A percentile compares a stretch with the other conserved stretches of the same genome.
Evolutionary conservation across 2,797 vertebrate species (phyloP).

Genomic region (Syndactyla subalaris): DNA sequence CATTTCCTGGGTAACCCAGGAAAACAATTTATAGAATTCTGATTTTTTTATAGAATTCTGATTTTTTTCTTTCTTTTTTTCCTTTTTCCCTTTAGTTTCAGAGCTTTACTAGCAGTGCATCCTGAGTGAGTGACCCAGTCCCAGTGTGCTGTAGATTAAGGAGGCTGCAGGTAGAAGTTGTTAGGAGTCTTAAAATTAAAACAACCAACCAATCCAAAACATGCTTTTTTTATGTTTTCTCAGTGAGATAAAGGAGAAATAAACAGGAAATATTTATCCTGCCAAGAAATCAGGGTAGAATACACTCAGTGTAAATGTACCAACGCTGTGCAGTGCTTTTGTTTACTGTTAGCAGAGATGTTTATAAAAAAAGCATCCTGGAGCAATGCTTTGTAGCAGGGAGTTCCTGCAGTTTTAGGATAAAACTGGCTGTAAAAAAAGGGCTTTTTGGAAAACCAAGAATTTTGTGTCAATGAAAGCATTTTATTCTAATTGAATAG

Average conservation of each 20-base stretch:
- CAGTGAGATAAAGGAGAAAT: not conserved
- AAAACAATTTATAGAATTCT: not conserved
- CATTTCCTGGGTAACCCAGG: not conserved
- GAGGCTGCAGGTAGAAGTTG: not conserved
- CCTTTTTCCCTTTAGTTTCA: not conserved
- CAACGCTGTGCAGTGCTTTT: not conserved
- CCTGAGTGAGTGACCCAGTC: not conserved
- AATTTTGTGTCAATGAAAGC: not conserved
- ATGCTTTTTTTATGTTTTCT: not conserved
- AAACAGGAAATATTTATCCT: not conserved
- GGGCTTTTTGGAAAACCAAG: not conserved
- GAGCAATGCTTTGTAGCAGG: not conserved
- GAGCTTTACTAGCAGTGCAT: not conserved
- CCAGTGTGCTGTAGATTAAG: not conserved
- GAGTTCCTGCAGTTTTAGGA: not conserved
- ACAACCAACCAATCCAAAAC: not conserved
- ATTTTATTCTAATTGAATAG: not conserved
- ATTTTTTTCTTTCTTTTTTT: not conserved
- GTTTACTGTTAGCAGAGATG: not conserved
- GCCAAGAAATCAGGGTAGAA: not conserved
- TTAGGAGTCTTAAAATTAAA: not conserved
- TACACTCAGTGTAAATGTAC: not conserved
- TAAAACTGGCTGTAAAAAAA: not conserved
- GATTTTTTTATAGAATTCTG: not conserved
- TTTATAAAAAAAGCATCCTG: not conserved